Percentiles rank a stretch among this genome's conserved stretches.
phyloP scores from a whole-genome alignment of 2,113 vertebrate species.

The Corythoichthys intestinalis region DNA sequence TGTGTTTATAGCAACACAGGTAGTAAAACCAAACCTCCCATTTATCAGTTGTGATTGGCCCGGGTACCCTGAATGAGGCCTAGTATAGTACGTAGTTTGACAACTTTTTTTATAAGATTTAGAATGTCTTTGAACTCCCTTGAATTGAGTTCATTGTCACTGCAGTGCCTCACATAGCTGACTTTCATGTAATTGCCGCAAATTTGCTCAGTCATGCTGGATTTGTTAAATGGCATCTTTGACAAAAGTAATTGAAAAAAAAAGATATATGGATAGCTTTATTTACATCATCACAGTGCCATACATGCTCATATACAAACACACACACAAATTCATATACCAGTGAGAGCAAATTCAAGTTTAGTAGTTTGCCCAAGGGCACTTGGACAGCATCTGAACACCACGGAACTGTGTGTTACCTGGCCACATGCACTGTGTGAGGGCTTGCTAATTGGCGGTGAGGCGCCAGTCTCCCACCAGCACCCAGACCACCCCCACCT shows the following conservation, averaged over 20 bases:
- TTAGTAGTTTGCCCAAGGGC: no score
- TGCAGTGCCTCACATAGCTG: not conserved
- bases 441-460: slow-evolving; percentile 57
- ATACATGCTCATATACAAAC: no score
- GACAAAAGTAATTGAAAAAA: not conserved
- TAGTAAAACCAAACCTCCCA: slow-evolving; percentile 46
- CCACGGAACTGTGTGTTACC: slow-evolving; percentile 56
- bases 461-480: slow-evolving; percentile 54
- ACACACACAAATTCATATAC: no score
- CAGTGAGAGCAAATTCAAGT: no score
- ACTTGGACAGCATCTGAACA: slow-evolving; percentile 17
- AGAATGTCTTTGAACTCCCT: not conserved
- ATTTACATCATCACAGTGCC: no score
- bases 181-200: not conserved
- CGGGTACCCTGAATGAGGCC: slow-evolving; percentile 34
- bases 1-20: slow-evolving; percentile 51
- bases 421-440: slow-evolving; percentile 47
- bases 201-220: not conserved
- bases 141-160: not conserved
- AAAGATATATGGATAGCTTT: no score
- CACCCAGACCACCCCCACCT: not conserved
- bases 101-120: not conserved
- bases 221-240: no score
- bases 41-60: slow-evolving; percentile 46
- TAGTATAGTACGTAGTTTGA: not conserved